Base-by-base conservation (phyloP, 2,797 vertebrate species). In the Acanthurus lineatus region DNA sequence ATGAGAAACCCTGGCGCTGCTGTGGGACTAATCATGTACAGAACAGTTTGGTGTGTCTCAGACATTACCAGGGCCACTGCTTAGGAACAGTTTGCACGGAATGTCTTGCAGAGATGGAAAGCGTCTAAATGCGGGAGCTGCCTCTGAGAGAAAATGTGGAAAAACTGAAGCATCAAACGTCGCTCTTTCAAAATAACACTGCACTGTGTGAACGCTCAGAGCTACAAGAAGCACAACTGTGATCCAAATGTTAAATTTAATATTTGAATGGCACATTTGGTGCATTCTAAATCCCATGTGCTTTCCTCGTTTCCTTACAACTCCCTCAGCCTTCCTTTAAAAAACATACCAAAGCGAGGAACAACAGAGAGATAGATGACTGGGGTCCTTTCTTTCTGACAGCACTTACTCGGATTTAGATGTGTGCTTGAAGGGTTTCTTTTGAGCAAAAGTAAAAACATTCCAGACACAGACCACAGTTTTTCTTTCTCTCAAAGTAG, bases 391-490 rank as follows among this genome's bases (percentile, higher is more conserved):
- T 38, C 56, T 47, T 47, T 47, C 22, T 59, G 4, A 65, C 17
- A 44, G 22, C 6, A 0, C 20, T 69, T 2, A 0, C 25, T 70
- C 28, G 14, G 10, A 40, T 80, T 52, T 49, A 52, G 69, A 65
- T 51, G 40, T 75, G 61, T 53, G 57, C 25, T 48, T 22, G 38
- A 6, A 8, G 49, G 49, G 57, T 76, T 73, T 69, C 74, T 84
- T 68, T 87, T 87, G 53, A 69, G 56, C 65, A 74, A 66, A 79
- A 83, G 63, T 54, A 20, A 82, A 76, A 84, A 86, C 88, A 90
- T 91, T 93, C 89, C 88, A 85, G 73, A 82, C 49, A 0, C 11
- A 49, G 44, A 25, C 83, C 9, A 3, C 52, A 8, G 62, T 49
- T 81, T 79, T 70, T 65, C 61, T 78, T 82, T 63, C 70, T 82